Base-by-base conservation (phyloP, 2,113 vertebrate genomes). In the Peromyscus leucopus region DNA sequence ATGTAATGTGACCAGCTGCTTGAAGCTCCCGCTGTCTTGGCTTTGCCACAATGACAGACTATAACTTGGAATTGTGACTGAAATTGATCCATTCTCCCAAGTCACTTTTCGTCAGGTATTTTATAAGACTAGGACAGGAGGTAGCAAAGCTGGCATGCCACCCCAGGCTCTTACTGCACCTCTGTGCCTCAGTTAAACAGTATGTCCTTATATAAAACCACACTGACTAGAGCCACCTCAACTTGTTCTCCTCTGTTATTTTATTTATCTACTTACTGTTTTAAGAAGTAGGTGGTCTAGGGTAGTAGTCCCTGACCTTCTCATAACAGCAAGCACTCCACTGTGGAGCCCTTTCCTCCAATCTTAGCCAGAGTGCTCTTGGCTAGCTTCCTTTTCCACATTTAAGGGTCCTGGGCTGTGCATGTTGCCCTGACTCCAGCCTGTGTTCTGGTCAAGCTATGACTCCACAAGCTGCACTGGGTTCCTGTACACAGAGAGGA, bases 371-470 rank as follows among this genome's bases (percentile, higher is more conserved):
- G 36, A 51, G 9, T 90, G 65, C 42, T 28, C n/a, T 33, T 8
- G 42, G 39, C 15, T 86, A 17, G 31, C 36, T 69, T 82, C 89
- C 26, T 36, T 11, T 1, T 4, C 1, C 61, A 59, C 78, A 24
- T 9, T 19, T 5, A 13, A 57, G 36, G 42, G 0, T 59, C 39
- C 11, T 74, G 51, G 87, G 63, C 7, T 48, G 48, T 16, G 7
- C 0, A 5, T 2, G 2, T 78, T n/a, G 21, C 21, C 21, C 21
- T 2, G 46, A 61, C 6, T 0, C 2, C 19, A 80, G 4, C 22
- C 55, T 28, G 6, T 5, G 26, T 26, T 55, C n/a, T 91, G 67
- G 75, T 42, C n/a, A 28, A 21, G 72, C 13, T 71, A 33, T n/a
- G 59, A 26, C 13, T 46, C 59, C 6, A 17, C 10, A 46, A 84